These are phyloP conservation scores for Agrotis puta DNA, from an alignment of 2,888 invertebrate genomes.

Conservation along the genomic window DNA sequence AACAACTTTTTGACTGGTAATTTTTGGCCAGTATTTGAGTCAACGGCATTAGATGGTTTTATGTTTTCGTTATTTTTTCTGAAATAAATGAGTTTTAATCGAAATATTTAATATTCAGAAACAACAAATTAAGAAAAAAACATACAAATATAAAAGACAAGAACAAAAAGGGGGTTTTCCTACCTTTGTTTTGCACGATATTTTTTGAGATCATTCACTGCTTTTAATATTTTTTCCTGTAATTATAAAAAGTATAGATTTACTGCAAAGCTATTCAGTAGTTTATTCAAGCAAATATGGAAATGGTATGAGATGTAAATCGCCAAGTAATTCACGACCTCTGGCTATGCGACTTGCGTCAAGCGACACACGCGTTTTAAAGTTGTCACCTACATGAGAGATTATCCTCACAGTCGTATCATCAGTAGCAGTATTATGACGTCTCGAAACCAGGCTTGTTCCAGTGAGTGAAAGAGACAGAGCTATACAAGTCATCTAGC, in stretches of 20 bases:
- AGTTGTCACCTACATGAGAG: no score
- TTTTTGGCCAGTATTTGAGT: neutral
- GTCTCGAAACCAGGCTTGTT: no score
- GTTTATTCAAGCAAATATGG: no score
- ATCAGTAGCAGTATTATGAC: no score
- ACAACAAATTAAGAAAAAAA: no score
- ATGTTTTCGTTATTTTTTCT: neutral
- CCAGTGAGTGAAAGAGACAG: no score
- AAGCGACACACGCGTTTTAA: neutral
- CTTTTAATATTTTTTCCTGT: conserved; percentile 34
- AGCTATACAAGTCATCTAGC: no score
- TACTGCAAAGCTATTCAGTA: neutral
- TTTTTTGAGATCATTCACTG: conserved; percentile 17
- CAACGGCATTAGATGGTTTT: neutral
- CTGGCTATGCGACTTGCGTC: neutral
- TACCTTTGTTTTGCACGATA: conserved; percentile 23
- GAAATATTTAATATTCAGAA: no score
- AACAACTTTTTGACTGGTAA: neutral
- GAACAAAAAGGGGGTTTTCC: neutral
- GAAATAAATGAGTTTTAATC: neutral
- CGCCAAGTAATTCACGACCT: neutral
- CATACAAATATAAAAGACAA: no score
- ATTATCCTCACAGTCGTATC: no score
- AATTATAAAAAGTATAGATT: conserved; percentile 22
- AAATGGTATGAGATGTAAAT: no score